Base-by-base conservation (phyloP, 2,797 vertebrate genomes). In the Tangara arthus region DNA sequence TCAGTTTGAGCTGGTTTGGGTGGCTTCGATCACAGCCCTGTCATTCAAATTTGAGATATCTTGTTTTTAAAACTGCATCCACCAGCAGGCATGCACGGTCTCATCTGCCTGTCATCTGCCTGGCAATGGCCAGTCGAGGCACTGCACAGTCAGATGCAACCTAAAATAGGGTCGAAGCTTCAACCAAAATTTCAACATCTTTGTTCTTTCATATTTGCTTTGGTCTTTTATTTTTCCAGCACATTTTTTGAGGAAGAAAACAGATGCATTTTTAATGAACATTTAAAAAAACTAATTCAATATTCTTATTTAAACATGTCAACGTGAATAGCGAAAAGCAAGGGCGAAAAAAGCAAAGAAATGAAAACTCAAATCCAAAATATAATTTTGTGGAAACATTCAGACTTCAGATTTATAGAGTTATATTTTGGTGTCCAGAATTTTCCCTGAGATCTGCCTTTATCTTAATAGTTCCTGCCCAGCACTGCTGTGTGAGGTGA, bases 401-500 rank as follows among this genome's bases (percentile, higher is more conserved):
- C 85, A 93, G 42, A 82, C n/a, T 69, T 87, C 71, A 87, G 76
- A 70, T 80, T 87, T 81, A 47, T 57, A 4, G 2, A 16, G 30
- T 32, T 83, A 19, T 24, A 42, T 72, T 91, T 70, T 68, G 18
- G 14, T 61, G 28, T 68, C 77, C 5, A 6, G 47, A 79, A 70
- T 93, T 95, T 85, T 89, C 42, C 24, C 53, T 6, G 4, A 42
- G 57, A 89, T 80, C 39, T 84, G 39, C 77, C 47, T 89, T 82
- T 86, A 52, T 84, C 76, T 90, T 59, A 75, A 65, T 32, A 73
- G 76, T 7, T 88, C 53, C 57, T 90, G 56, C 87, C 86, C 95
- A 76, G 52, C 5, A 23, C 60, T 87, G 81, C 75, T 69, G 4
- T 57, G 47, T 53, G 70, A 92, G 96, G 94, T 90, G 78, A 92